Base-by-base conservation (phyloP, 2,797 vertebrate genomes). In the Rhinogobio ventralis region DNA sequence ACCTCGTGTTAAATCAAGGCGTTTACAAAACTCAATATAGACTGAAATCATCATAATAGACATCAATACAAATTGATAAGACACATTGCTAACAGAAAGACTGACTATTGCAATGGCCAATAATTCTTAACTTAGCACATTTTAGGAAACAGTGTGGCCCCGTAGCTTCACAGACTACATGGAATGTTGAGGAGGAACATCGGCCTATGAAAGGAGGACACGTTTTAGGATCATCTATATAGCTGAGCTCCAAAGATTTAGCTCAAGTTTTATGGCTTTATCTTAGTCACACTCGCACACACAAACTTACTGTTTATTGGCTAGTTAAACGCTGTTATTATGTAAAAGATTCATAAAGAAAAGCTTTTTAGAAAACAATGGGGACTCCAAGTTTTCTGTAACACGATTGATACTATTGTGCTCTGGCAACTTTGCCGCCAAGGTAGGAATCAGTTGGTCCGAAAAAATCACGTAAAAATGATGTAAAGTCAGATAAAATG, bases 211-310 rank as follows among this genome's bases (percentile, higher is more conserved):
- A 92, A 94, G 39, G 91, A 88, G 86, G 92, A 92, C 88, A 93
- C 86, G 86, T 91, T 79, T 83, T 83, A 75, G 77, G 80, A 87
- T 91, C 90, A 92, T 89, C 91, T 93, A 92, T 91, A 93, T 93
- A 93, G 92, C 92, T 92, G 93, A 94, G 94, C 94, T 93, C 91
- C 93, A 93, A 94, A 92, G 91, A 95, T 93, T 93, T 94, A 94
- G 94, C 95, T 95, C 91, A 93, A 93, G 93, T 95, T 93, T 94
- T 95, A 96, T 96, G 95, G 95, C 95, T 96, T 96, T 94, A 94
- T 94, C 92, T 94, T 93, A 92, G 94, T 74, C 84, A 87, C 81
- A 87, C 71, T 23, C 80, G 46, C 77, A 79, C 79, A 81, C 80
- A 85, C 80, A 82, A 28, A 82, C 67, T 25, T 78, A 85, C 62